Evolutionary conservation across 2,888 invertebrate species (phyloP).

Genomic region (Muscina levida): DNA sequence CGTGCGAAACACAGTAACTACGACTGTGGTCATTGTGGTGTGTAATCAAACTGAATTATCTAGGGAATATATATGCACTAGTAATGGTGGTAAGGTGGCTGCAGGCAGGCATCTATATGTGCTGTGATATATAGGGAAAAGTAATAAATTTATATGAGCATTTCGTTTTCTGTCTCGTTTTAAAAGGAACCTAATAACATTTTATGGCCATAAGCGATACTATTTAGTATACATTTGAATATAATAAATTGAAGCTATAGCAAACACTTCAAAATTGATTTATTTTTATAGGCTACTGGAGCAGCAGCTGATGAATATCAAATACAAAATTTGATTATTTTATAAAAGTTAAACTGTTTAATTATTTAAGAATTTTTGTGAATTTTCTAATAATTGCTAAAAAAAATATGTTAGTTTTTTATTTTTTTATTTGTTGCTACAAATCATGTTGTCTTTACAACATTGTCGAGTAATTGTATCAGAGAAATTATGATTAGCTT

Average conservation of each 20-base stretch:
- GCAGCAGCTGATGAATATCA: too few species aligned
- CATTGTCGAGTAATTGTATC: too few species aligned
- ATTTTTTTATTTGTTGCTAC: too few species aligned
- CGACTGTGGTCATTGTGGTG: not conserved
- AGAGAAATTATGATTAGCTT: too few species aligned
- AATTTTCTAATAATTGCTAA: too few species aligned
- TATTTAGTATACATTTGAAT: slow-evolving; percentile 11
- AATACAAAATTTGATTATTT: too few species aligned
- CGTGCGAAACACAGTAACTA: not conserved
- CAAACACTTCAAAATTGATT: slow-evolving; percentile 9
- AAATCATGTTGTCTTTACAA: too few species aligned
- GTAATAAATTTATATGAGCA: too few species aligned
- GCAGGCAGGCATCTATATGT: not conserved
- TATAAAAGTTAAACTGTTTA: too few species aligned
- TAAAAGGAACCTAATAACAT: slow-evolving; percentile 12
- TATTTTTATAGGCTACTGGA: too few species aligned
- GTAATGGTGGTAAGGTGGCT: not conserved
- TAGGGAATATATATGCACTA: slow-evolving; percentile 11
- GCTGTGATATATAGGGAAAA: not conserved
- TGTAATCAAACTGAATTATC: slow-evolving; percentile 34
- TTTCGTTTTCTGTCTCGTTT: slow-evolving; percentile 17
- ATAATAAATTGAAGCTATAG: not conserved
- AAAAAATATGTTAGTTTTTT: too few species aligned
- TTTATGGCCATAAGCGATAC: not conserved
- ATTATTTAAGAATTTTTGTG: too few species aligned